Percentiles rank a stretch among this genome's conserved stretches.
phyloP scores from a whole-genome alignment of 2,888 invertebrate species.

The Bombylius discolor region DNA sequence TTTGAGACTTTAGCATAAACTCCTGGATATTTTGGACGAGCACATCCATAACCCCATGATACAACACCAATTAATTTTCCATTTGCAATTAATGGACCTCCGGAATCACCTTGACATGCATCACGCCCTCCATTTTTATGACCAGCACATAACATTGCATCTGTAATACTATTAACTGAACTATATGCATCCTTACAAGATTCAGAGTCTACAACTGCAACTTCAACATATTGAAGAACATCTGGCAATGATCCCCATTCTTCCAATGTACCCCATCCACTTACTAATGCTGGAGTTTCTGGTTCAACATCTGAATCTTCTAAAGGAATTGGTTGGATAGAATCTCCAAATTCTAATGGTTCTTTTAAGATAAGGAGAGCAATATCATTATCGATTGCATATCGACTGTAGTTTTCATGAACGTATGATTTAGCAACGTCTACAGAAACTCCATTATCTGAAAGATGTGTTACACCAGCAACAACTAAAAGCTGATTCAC shows the following conservation, averaged over 20 bases:
- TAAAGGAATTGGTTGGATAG: slow-evolving; percentile 34
- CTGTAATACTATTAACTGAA: slow-evolving; percentile 1
- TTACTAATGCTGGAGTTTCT: slow-evolving; percentile 1
- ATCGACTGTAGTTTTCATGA: slow-evolving; percentile 37
- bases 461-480: slow-evolving; percentile 38
- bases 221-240: slow-evolving; percentile 33
- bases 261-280: slow-evolving; percentile 14
- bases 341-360: slow-evolving; percentile 32
- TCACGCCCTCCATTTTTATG: slow-evolving; percentile 8
- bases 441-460: slow-evolving; percentile 2
- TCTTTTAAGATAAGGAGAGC: slow-evolving; percentile 38
- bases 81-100: slow-evolving; percentile 11
- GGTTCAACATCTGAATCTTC: slow-evolving; percentile 16
- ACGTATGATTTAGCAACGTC: not conserved
- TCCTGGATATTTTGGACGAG: slow-evolving; percentile 9
- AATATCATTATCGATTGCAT: slow-evolving; percentile 39
- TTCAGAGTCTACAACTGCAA: slow-evolving; percentile 35
- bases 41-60: slow-evolving; percentile 15
- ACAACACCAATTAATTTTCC: slow-evolving; percentile 12
- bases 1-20: slow-evolving; percentile 17
- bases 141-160: slow-evolving; percentile 14
- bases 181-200: slow-evolving; percentile 26
- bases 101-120: slow-evolving; percentile 16
- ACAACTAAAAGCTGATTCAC: not conserved
- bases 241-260: slow-evolving; percentile 19